A percentile compares a stretch with the other conserved stretches of the same genome.
Evolutionary conservation across 1,140 invertebrate species (phyloP).

Genomic region (Lutraria rhynchaena): DNA sequence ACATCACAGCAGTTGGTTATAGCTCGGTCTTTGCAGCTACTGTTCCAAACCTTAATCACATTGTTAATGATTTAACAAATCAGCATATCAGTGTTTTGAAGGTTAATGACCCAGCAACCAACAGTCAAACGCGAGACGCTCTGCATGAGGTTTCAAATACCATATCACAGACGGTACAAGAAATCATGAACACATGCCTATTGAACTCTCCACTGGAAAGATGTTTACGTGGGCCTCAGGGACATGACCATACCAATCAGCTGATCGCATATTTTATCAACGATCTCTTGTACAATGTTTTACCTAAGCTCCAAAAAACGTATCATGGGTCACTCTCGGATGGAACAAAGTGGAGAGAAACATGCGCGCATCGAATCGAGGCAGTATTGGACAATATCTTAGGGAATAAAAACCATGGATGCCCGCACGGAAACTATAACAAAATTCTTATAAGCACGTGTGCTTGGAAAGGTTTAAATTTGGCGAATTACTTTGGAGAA

Average conservation of each 20-base stretch:
- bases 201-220: neutral
- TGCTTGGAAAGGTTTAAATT: neutral
- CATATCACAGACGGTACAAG: neutral
- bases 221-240: neutral
- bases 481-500: neutral
- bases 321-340: neutral
- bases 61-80: neutral
- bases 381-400: neutral
- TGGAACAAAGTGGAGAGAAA: neutral
- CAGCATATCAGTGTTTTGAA: neutral
- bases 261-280: neutral
- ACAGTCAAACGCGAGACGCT: neutral
- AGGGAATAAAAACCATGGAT: neutral
- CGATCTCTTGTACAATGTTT: neutral
- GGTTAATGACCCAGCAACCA: too few species aligned
- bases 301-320: too few species aligned
- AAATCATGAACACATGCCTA: conserved; percentile 1
- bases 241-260: neutral
- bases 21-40: neutral
- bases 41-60: neutral
- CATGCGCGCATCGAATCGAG: neutral
- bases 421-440: neutral
- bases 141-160: neutral
- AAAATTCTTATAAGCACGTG: neutral
- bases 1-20: neutral